Evolutionary conservation across 1,140 invertebrate species (phyloP).

Genomic region (Neodiprion virginianus): DNA sequence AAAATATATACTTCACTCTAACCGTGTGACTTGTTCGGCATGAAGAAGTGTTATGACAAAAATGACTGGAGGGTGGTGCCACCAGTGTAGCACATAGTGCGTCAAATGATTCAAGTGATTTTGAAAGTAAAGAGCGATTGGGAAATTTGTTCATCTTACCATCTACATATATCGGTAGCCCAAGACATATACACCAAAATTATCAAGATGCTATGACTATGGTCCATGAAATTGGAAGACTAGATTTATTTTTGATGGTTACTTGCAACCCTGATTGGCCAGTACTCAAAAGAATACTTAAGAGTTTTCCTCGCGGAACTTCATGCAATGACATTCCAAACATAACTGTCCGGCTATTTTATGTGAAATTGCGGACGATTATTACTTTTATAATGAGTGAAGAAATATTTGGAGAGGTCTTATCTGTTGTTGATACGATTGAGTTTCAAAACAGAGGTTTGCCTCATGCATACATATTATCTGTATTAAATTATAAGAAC

Average conservation of each 20-base stretch:
- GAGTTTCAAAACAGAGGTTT: not conserved
- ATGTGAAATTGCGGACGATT: conserved; percentile 11
- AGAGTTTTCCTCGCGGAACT: conserved; percentile 13
- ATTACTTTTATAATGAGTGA: not conserved
- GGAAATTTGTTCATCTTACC: conserved; percentile 35
- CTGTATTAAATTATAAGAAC: conserved; percentile 24
- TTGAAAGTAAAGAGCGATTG: conserved; percentile 7
- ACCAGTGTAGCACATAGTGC: conserved; percentile 17
- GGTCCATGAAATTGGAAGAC: conserved; percentile 24
- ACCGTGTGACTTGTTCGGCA: too few relatives aligned
- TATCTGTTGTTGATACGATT: not conserved
- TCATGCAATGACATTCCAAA: conserved; percentile 13
- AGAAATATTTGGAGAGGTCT: conserved; percentile 8
- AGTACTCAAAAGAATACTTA: conserved; percentile 15
- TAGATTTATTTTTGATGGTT: conserved; percentile 30
- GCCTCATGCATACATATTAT: conserved; percentile 17
- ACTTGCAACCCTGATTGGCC: conserved; percentile 23
- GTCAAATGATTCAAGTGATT: conserved; percentile 23
- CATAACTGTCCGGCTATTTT: conserved; percentile 13
- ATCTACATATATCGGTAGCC: conserved; percentile 44
- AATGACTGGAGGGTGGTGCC: too few relatives aligned
- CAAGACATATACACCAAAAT: conserved; percentile 44
- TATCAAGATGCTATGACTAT: conserved; percentile 39
- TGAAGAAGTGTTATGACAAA: too few relatives aligned
- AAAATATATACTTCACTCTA: too few relatives aligned